Evolutionary conservation across 1,140 invertebrate genomes (phyloP).

Genomic region (Lepidurus couesii): DNA sequence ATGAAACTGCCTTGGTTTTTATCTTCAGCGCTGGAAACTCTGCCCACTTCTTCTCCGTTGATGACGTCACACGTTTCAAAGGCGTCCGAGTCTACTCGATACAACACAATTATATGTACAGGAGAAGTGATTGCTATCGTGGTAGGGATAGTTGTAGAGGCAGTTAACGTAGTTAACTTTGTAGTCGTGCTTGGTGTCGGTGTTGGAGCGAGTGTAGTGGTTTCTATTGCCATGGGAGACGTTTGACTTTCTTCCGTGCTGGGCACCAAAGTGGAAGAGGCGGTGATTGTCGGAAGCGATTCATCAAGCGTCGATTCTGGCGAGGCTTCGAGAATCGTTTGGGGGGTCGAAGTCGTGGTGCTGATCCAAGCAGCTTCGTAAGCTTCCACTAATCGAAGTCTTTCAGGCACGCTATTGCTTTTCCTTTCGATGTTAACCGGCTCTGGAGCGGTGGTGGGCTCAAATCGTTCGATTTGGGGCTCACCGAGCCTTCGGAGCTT

Average conservation of each 20-base stretch:
- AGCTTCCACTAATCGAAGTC: conserved; percentile 23
- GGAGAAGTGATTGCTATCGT: neutral
- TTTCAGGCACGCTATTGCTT: conserved; percentile 26
- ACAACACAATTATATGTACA: conserved; percentile 27
- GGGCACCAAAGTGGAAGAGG: neutral
- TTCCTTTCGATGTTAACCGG: neutral
- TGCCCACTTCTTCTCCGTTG: conserved; percentile 10
- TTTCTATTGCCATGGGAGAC: neutral
- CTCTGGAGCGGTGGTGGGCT: neutral
- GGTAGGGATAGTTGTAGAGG: conserved; percentile 22
- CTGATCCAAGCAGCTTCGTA: conserved; percentile 22
- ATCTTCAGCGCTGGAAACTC: conserved; percentile 23
- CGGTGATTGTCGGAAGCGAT: neutral
- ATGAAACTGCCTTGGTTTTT: conserved; percentile 30
- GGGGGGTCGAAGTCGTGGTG: neutral
- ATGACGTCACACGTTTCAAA: conserved; percentile 34
- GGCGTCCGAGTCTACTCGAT: conserved; percentile 29
- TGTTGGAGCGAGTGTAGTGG: neutral
- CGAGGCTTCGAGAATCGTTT: neutral
- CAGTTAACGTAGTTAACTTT: neutral
- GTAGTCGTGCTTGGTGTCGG: neutral
- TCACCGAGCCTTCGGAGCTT: neutral
- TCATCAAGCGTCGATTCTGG: neutral
- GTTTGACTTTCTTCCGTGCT: neutral
- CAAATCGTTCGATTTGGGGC: neutral